Evolutionary conservation across 2,797 vertebrate genomes (phyloP), one percentile per base, ranked within the genome.

Genomic region (Sebastes trivittatus): DNA sequence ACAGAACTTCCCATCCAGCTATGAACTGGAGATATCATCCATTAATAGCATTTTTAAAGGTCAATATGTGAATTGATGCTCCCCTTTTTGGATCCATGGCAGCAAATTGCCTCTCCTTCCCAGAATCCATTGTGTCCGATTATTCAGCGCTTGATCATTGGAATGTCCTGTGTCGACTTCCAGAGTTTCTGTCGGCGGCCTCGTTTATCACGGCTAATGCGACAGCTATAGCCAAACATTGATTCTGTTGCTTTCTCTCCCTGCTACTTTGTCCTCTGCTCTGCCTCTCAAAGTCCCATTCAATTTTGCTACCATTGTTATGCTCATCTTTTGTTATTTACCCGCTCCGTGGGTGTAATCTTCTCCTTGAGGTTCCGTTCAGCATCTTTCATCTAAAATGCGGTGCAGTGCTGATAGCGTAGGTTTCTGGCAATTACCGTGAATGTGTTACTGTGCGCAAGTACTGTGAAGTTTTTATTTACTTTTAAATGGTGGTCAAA

Each of bases 111-210:
- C 85, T 83, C 72, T 85, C 77, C 87, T 92, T 90, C 82, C 89
- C 81, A 80, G 89, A 93, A 94, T 93, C 88, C 89, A 93, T 93
- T 90, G 85, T 90, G 91, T 87, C 85, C 14, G 72, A 91, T 92
- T 93, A 93, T 92, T 90, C 72, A 81, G 74, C 18, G 66, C 84
- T 94, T 92, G 91, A 94, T 94, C 90, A 87, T 87, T 86, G 83
- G 72, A 90, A 91, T 92, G 78, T 86, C 88, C 83, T 58, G 74
- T 65, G 61, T 63, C n/a, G 38, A 87, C 85, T 83, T 85, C 73
- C 87, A 74, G 78, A 83, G 83, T 84, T 92, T 89, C 82, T 55
- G 68, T 73, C 54, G 11, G 70, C 25, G 20, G 78, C 61, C 84
- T 92, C 80, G 64, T 94, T 94, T 76, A 89, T 93, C 92, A 91